phyloP scores from a whole-genome alignment of 1,140 invertebrate species.

The Macrocentrus cingulum region DNA sequence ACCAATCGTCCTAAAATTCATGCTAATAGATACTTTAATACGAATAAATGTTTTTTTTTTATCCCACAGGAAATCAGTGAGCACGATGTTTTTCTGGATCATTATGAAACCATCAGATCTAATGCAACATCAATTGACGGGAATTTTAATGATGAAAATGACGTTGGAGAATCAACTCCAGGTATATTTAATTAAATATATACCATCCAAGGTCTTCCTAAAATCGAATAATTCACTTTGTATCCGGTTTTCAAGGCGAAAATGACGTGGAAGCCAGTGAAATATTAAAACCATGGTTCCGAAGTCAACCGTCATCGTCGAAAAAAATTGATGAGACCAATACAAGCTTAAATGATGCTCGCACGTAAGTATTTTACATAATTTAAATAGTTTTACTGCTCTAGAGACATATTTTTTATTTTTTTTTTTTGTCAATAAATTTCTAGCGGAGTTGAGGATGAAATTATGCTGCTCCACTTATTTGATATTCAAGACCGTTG shows the following conservation, averaged over 20 bases:
- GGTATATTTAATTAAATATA: conserved; percentile 55
- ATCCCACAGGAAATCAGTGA: conserved; percentile 69
- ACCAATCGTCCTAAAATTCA: too few relatives aligned
- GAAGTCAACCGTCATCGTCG: conserved; percentile 24
- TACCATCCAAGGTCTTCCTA: neutral
- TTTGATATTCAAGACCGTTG: conserved; percentile 59
- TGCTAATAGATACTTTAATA: too few relatives aligned
- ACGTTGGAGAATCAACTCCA: conserved; percentile 82
- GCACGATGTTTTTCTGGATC: conserved; percentile 65
- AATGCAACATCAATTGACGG: conserved; percentile 56
- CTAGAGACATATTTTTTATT: neutral
- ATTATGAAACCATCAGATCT: conserved; percentile 55
- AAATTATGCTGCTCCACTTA: conserved; percentile 60
- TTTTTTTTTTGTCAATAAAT: conserved; percentile 29
- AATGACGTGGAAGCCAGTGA: conserved; percentile 76
- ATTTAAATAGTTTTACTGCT: neutral
- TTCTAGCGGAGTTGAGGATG: conserved; percentile 50
- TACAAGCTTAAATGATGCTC: neutral
- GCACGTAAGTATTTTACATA: conserved; percentile 3
- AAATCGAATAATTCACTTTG: neutral
- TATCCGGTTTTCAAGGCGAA: conserved; percentile 61
- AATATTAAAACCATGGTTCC: conserved; percentile 48
- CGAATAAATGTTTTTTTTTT: conserved; percentile 18
- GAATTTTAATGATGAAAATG: conserved; percentile 76
- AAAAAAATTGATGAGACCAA: neutral